These are phyloP conservation scores for Dendrophyllia cribrosa DNA, from an alignment of 64 coral and sea anemone genomes.

Conservation along the genomic window DNA sequence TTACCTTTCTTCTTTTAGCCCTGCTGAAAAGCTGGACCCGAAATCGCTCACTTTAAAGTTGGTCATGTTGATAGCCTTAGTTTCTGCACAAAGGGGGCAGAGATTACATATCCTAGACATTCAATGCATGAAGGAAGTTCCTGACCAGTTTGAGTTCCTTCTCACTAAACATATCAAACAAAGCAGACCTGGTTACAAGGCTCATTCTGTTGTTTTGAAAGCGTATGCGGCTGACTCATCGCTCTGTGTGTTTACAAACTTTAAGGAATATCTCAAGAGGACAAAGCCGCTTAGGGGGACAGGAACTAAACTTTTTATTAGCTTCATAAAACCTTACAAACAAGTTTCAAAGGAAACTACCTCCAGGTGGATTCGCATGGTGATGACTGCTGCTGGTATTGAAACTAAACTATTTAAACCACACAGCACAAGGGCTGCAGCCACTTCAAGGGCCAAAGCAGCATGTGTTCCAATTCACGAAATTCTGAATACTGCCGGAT, in stretches of 20 bases:
- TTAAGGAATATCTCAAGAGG: slow-evolving; percentile 33
- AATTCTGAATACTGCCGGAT: too few relatives aligned
- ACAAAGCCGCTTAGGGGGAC: not conserved
- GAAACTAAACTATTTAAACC: slow-evolving; percentile 16
- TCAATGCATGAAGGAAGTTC: not conserved
- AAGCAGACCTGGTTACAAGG: slow-evolving; percentile 12
- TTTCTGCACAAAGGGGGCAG: not conserved
- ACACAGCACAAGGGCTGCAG: slow-evolving; percentile 34
- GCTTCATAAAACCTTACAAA: slow-evolving; percentile 25
- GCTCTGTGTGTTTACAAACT: not conserved
- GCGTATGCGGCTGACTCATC: not conserved
- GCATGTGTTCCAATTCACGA: too few relatives aligned
- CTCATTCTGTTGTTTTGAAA: not conserved
- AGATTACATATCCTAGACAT: slow-evolving; percentile 12
- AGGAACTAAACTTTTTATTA: slow-evolving; percentile 25
- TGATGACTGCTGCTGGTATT: not conserved
- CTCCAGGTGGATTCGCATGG: slow-evolving; percentile 20
- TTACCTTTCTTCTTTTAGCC: not conserved
- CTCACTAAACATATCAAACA: not conserved
- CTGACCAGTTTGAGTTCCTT: not conserved
- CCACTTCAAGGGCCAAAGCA: too few relatives aligned
- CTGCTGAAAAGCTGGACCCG: not conserved
- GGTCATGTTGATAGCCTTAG: slow-evolving; percentile 6
- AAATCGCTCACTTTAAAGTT: not conserved
- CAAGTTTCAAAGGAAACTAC: not conserved